Conservation (phyloP, 2,888 invertebrate genomes). For the Boloria euphrosyne region DNA sequence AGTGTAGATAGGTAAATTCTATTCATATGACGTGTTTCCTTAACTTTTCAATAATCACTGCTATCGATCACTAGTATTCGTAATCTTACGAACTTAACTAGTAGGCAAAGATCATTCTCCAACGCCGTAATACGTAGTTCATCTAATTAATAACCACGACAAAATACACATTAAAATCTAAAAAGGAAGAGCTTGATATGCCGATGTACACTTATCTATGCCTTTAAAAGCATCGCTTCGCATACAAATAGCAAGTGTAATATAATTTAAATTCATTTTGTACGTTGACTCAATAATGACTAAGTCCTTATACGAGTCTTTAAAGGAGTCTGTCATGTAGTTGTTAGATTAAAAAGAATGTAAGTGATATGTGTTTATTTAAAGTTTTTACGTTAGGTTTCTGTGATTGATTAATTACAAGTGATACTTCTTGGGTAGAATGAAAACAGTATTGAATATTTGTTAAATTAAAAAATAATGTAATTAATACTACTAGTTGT, state of each 20-base stretch:
- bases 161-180: constrained; percentile 6
- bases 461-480: no score
- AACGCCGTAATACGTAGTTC: not conserved
- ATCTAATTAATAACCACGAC: constrained; percentile 9
- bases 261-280: constrained; percentile 34
- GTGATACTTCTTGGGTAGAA: no score
- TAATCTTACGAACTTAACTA: no score
- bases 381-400: no score
- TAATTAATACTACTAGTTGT: no score
- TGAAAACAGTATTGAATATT: no score
- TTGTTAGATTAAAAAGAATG: not conserved
- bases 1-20: no score
- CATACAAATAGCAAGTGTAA: constrained; percentile 31
- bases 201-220: not conserved
- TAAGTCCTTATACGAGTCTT: constrained; percentile 20
- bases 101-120: no score
- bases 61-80: no score
- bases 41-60: no score
- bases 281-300: constrained; percentile 22
- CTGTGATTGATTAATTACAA: no score
- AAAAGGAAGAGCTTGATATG: constrained; percentile 11
- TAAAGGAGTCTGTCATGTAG: not conserved
- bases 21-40: no score
- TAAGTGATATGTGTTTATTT: not conserved
- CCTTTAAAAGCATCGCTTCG: constrained; percentile 1